phyloP scores from a whole-genome alignment of 2,888 invertebrate species.

The Aphidoletes aphidimyza region DNA sequence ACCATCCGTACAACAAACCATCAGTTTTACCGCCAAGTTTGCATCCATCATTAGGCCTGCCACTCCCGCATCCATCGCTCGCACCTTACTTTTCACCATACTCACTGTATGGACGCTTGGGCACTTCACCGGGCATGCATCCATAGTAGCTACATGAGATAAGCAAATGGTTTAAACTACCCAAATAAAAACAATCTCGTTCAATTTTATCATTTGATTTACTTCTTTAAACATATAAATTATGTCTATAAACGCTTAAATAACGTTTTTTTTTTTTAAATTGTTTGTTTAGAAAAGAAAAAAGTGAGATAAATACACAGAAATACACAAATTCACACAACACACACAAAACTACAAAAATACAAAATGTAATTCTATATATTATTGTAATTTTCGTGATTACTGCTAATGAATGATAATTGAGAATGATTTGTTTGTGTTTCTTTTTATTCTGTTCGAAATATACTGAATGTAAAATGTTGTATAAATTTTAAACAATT shows the following conservation, averaged over 20 bases:
- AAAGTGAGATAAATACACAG: too few species aligned
- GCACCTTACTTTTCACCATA: slow-evolving; percentile 90
- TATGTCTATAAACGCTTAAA: slow-evolving; percentile 49
- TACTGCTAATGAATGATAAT: not conserved
- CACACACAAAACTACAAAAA: too few species aligned
- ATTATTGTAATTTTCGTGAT: slow-evolving; percentile 44
- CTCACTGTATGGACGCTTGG: slow-evolving; percentile 85
- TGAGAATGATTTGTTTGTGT: not conserved
- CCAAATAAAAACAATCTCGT: slow-evolving; percentile 10
- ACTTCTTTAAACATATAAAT: not conserved
- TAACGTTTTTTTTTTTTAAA: slow-evolving; percentile 2
- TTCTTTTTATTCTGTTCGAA: not conserved
- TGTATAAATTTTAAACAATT: slow-evolving; percentile 29
- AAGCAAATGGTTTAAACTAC: slow-evolving; percentile 11
- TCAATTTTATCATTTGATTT: slow-evolving; percentile 24
- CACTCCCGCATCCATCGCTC: slow-evolving; percentile 77
- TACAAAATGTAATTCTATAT: not conserved
- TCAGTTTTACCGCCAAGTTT: slow-evolving; percentile 78
- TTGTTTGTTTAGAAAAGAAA: too few species aligned
- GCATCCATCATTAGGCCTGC: slow-evolving; percentile 70
- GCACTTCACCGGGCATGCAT: slow-evolving; percentile 81
- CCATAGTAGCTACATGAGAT: slow-evolving; percentile 68
- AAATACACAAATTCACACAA: too few species aligned
- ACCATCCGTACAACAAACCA: slow-evolving; percentile 91
- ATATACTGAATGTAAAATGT: not conserved